These are phyloP conservation scores for Arctopsyche grandis DNA, from an alignment of 1,140 invertebrate genomes.

Conservation along the genomic window DNA sequence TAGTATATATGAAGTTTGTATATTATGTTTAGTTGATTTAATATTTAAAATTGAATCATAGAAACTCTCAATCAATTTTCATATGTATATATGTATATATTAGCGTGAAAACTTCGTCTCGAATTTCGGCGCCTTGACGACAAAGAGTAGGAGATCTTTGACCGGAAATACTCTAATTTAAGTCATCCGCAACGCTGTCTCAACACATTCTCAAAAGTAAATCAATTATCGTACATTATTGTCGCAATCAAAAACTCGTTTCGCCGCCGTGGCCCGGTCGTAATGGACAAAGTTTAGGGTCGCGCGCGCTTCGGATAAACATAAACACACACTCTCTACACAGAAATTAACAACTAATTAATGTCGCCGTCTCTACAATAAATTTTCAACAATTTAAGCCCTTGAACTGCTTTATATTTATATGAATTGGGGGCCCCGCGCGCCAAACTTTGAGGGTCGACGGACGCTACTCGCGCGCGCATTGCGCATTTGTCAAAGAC, in stretches of 20 bases:
- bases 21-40: too few species aligned
- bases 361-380: slow-evolving; percentile 27
- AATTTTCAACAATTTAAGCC: slow-evolving; percentile 20
- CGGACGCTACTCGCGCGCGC: not conserved
- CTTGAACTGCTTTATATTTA: slow-evolving; percentile 15
- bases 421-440: not conserved
- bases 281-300: slow-evolving; percentile 48
- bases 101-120: too few species aligned
- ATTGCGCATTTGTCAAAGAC: not conserved
- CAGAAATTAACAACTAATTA: slow-evolving; percentile 43
- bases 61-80: too few species aligned
- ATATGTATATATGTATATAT: too few species aligned
- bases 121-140: too few species aligned
- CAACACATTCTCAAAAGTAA: slow-evolving; percentile 30
- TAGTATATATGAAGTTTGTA: too few species aligned
- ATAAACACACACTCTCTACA: slow-evolving; percentile 10
- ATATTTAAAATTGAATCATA: too few species aligned
- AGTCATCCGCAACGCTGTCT: too few species aligned
- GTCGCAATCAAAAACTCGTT: slow-evolving; percentile 54
- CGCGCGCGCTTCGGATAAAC: not conserved
- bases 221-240: slow-evolving; percentile 53
- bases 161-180: too few species aligned
- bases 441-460: not conserved
- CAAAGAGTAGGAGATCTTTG: too few species aligned
- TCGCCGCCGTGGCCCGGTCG: slow-evolving; percentile 15